phyloP scores from a whole-genome alignment of 2,888 invertebrate genomes.

The Bhutanitis thaidina region DNA sequence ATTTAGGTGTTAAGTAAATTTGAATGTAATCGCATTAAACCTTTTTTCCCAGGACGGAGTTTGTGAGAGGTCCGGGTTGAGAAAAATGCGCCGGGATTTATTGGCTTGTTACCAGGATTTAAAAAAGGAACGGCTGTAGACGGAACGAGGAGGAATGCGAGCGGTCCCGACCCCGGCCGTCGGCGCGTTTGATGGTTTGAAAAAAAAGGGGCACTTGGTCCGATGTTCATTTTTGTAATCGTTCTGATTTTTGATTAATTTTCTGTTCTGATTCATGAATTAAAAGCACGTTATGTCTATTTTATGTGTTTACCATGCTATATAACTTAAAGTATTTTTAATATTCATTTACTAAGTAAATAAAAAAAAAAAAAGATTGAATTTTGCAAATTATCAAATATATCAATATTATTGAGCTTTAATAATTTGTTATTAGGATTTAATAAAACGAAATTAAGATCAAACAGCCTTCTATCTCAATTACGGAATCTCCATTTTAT shows the following conservation, averaged over 20 bases:
- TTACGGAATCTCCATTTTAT: conserved; percentile 24
- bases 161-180: conserved; percentile 37
- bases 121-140: conserved; percentile 63
- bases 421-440: background rate
- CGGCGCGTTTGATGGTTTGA: conserved; percentile 55
- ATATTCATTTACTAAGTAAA: too few species aligned
- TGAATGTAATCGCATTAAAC: conserved; percentile 76
- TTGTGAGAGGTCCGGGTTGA: conserved; percentile 38
- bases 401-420: too few species aligned
- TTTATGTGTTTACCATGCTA: too few species aligned
- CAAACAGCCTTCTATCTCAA: conserved; percentile 25
- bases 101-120: conserved; percentile 79
- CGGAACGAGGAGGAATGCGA: conserved; percentile 60
- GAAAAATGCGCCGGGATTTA: conserved; percentile 76
- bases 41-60: conserved; percentile 55
- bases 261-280: conserved; percentile 21
- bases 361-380: too few species aligned
- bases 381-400: too few species aligned
- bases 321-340: too few species aligned
- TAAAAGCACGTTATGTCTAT: too few species aligned
- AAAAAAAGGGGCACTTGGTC: conserved; percentile 44
- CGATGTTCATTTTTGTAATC: conserved; percentile 66
- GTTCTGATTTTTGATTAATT: conserved; percentile 48
- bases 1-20: conserved; percentile 80
- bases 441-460: background rate